Base-by-base conservation (phyloP, 2,113 vertebrate genomes). In the Daphoenositta chrysoptera region DNA sequence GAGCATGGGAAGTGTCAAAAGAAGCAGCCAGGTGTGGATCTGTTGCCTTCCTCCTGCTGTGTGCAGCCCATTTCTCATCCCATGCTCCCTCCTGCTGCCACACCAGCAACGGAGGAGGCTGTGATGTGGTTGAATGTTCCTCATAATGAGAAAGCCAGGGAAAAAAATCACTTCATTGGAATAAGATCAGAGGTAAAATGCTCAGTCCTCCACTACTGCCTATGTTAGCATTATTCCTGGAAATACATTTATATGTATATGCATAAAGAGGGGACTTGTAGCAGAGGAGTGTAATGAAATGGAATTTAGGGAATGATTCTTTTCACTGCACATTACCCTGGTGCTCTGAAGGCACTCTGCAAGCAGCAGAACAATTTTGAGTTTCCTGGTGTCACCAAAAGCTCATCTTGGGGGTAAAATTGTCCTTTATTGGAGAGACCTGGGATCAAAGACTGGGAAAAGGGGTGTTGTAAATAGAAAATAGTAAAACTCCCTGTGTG, bases 401-500 rank as follows among this genome's bases (percentile, higher is more conserved):
- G 23, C 61, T 85, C 19, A 28, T 35, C 40, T 40, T 4, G 15
- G 21, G 26, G 37, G 31, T 68, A 30, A 33, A 60, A 28, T 7
- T 50, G 16, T 30, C 3, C 9, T 58, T 71, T 73, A 14, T 7
- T 42, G 68, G 23, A n/a, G n/a, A 50, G 24, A 10, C 15, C 5
- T 16, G 30, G 39, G 27, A 20, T 19, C 20, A n/a, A 31, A 56
- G 40, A 15, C 8, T 64, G 28, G 39, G 20, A 68, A 72, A 75
- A 57, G 9, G 3, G 57, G 30, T 5, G 44, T 15, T 64, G 23
- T 63, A 35, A 44, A 51, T 22, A 15, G 42, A 12, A 82, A 40
- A 47, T 4, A 6, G 18, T 40, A 33, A 83, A 11, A 9, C 7
- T 80, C 2, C 0, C 35, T n/a, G 31, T 16, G 7, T 58, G 13